Conservation (phyloP, 2,797 vertebrate genomes). For the Heliangelus exortis region DNA sequence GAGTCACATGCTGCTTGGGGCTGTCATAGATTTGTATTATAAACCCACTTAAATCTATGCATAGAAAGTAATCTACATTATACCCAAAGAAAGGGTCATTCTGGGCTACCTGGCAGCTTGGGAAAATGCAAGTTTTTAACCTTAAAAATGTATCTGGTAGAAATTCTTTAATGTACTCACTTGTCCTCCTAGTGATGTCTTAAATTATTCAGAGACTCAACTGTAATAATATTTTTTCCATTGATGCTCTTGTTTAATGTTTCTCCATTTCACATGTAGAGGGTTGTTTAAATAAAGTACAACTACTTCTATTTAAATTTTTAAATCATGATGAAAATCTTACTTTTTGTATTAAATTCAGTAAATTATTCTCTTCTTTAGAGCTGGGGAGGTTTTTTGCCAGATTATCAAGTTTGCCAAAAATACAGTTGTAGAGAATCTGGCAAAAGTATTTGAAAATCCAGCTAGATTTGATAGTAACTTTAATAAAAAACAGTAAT, state of each 20-base stretch:
- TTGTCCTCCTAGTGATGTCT: neutral
- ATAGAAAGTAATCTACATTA: conserved; percentile 9
- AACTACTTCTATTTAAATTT: neutral
- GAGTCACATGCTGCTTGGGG: conserved; percentile 25
- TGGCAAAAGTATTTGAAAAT: neutral
- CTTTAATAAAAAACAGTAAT: neutral
- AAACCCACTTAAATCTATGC: conserved; percentile 28
- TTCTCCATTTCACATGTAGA: conserved; percentile 3
- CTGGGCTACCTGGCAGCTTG: neutral
- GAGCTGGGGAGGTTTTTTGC: neutral
- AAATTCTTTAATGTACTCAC: neutral
- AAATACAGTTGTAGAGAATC: neutral
- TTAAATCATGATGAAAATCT: neutral
- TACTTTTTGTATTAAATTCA: neutral
- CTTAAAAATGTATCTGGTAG: neutral
- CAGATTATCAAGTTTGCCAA: neutral
- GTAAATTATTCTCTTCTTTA: neutral
- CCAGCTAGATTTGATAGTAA: neutral
- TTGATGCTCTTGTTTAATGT: neutral
- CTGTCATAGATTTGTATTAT: neutral
- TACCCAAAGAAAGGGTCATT: neutral
- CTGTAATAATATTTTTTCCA: neutral
- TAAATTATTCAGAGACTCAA: neutral
- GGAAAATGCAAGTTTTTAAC: neutral
- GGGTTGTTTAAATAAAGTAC: neutral